Base-by-base conservation (phyloP, 2,797 vertebrate species). In the Chaenodraco wilsoni region DNA sequence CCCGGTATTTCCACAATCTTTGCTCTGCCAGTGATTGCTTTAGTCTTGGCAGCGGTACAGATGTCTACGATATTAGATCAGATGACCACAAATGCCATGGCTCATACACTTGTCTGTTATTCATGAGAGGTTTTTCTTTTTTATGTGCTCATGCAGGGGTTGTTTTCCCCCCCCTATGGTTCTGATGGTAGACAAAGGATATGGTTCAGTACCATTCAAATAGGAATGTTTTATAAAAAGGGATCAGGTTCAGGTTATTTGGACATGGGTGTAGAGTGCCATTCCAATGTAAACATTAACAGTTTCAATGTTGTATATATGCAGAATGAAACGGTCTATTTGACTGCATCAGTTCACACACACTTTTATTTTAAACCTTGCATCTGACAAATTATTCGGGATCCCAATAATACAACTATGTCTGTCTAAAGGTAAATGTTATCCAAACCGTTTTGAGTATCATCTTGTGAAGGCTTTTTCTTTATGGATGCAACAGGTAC, bases 21-120 rank as follows among this genome's bases (percentile, higher is more conserved):
- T 78, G 70, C 71, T 80, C 52, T 77, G 75, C 76, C 72, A 58
- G 57, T 58, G 67, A 80, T 71, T 81, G 75, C 59, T 76, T 63
- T 68, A 61, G 72, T 74, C 63, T 81, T 82, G 84, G 83, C 86
- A 87, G 86, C 86, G 71, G 75, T 63, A 74, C 69, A 76, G 54
- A 69, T 84, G 72, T 87, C 63, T 49, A 65, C 87, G 78, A 83
- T 85, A 91, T 87, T 84, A 80, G 69, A 90, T 84, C 66, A 76
- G 58, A 84, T 75, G 44, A 65, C 64, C 70, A 76, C 74, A 79
- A 76, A 74, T 58, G 80, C 73, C 61, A 64, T 13, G 50, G 65
- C 58, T 59, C 72, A 58, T 74, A 33, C 64, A 81, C 65, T 76
- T 76, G 72, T 81, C 72, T 78, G 65, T 69, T 79, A 85, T 84